Base-by-base conservation (phyloP, 2,888 invertebrate species). In the Ethmia dodecea region DNA sequence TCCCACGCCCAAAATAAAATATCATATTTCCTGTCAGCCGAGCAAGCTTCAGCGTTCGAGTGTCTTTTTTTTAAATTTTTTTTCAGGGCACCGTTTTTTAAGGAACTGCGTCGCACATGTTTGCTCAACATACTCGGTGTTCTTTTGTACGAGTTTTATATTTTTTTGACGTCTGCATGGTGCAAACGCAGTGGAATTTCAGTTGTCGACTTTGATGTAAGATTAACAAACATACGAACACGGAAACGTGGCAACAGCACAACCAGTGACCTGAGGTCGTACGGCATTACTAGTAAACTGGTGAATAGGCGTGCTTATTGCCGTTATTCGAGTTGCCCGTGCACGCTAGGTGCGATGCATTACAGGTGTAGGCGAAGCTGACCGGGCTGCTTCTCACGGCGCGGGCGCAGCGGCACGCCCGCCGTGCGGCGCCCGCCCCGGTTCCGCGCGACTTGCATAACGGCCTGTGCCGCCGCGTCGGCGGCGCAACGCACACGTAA, bases 1-100 rank as follows among this genome's bases (percentile, higher is more conserved):
- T 84, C 84, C 86, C 83, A 84, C 84, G 81, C 81, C 79, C 73
- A 73, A 84, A 84, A 84, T 86, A 84, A 86, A 86, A 84, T 86
- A 86, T 86, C 86, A 84, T 84, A 83, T 86, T 84, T 86, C 86
- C 83, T 84, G 84, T 80, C 78, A 77, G 74, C 49, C 70, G 69
- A 57, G 62, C 77, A 62, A 74, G 81, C 80, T 80, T 81, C 74
- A 74, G 72, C 49, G 61, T 73, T 80, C 53, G 70, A 81, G 79
- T 75, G 77, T 55, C 57, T 72, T 84, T 83, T 80, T 81, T 66
- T 45, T 52, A 45, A 28, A 31, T 52, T 57, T 72, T 73, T 76
- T 74, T 74, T 74, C 68, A 68, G 68, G 55, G 62, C 70, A 60
- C 61, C 55, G 67, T 78, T 83, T 83, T 83, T 84, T 80, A 80